Percentiles rank a stretch among this genome's conserved stretches.
Evolutionary conservation across 2,888 invertebrate genomes (phyloP).

Genomic region (Ditylenchus weischeri): DNA sequence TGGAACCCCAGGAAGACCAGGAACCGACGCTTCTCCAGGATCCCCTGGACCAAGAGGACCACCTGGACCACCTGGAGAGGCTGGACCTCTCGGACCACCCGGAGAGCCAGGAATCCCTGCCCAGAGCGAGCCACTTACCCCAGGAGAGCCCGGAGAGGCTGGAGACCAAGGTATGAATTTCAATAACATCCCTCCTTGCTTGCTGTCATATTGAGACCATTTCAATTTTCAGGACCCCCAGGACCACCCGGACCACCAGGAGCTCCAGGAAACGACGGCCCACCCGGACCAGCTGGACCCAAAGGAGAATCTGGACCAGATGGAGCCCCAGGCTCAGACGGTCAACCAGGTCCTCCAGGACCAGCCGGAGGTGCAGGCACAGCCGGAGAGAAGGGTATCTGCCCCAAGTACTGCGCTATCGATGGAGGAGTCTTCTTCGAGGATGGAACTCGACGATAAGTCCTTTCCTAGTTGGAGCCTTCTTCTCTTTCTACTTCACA

Average conservation of each 20-base stretch:
- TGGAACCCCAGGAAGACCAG: constrained; percentile 40
- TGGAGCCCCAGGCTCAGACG: constrained; percentile 31
- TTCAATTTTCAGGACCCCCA: constrained; percentile 35
- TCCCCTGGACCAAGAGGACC: constrained; percentile 32
- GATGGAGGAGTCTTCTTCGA: constrained; percentile 48
- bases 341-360: constrained; percentile 33
- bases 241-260: constrained; percentile 38
- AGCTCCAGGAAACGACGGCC: constrained; percentile 34
- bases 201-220: not conserved
- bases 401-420: constrained; percentile 45
- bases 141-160: constrained; percentile 28
- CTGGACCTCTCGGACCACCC: constrained; percentile 24
- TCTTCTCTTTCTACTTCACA: no score
- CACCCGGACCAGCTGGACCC: constrained; percentile 33
- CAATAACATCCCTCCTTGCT: not conserved
- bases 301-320: constrained; percentile 35
- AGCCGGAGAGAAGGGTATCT: constrained; percentile 42
- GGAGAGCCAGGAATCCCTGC: constrained; percentile 31
- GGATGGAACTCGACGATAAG: constrained; percentile 43
- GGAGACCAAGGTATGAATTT: constrained; percentile 21
- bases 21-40: constrained; percentile 35
- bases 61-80: constrained; percentile 27
- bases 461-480: not conserved
- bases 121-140: constrained; percentile 20
- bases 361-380: constrained; percentile 25